These are phyloP conservation scores for Zootermopsis nevadensis DNA, from an alignment of 2,888 invertebrate species.

Conservation along the genomic window DNA sequence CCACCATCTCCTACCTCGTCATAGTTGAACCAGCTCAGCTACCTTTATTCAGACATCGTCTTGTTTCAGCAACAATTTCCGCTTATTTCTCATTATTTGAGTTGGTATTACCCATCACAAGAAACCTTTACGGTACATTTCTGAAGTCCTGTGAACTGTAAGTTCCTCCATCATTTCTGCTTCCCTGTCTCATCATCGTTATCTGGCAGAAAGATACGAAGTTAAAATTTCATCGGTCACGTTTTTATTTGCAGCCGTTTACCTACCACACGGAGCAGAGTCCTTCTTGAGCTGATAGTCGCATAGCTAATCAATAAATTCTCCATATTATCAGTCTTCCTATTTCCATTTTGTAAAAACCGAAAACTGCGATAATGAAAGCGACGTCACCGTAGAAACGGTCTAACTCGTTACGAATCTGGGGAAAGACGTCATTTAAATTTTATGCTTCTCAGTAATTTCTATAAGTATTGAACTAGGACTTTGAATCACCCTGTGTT, in stretches of 20 bases:
- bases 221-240: not conserved
- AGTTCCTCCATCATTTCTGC: not conserved
- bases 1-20: not conserved
- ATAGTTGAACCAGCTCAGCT: not conserved
- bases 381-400: too few relatives aligned
- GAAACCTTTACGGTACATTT: not conserved
- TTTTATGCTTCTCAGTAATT: too few relatives aligned
- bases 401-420: too few relatives aligned
- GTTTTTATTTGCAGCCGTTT: not conserved
- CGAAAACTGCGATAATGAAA: too few relatives aligned
- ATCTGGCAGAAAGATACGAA: not conserved
- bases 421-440: too few relatives aligned
- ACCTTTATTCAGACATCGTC: slow-evolving; percentile 18
- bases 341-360: too few relatives aligned
- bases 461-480: too few relatives aligned
- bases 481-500: too few relatives aligned
- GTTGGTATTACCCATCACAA: not conserved
- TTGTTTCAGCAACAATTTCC: slow-evolving; percentile 24
- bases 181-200: not conserved
- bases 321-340: too few relatives aligned
- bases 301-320: too few relatives aligned
- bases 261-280: too few relatives aligned
- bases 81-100: slow-evolving; percentile 25
- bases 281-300: too few relatives aligned
- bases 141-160: not conserved